Evolutionary conservation across 2,113 vertebrate genomes (phyloP).

Genomic region (Rhadina sibilatrix): DNA sequence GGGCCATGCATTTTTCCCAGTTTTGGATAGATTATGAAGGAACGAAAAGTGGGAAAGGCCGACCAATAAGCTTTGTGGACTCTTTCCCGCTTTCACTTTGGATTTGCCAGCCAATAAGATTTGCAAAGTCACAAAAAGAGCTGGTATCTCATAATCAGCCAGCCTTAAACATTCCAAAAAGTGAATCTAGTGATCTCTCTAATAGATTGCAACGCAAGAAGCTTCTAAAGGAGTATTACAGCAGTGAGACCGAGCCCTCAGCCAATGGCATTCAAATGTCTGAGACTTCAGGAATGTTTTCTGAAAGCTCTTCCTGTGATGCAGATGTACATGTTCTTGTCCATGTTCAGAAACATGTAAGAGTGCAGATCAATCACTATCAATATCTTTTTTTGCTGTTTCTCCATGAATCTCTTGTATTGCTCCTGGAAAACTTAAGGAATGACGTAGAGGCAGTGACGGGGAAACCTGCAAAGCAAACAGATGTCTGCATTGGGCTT

Average conservation of each 20-base stretch:
- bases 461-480: constrained; percentile 73
- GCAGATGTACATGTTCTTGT: constrained; percentile 88
- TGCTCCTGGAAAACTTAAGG: constrained; percentile 87
- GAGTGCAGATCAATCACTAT: constrained; percentile 91
- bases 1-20: constrained; percentile 92
- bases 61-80: constrained; percentile 91
- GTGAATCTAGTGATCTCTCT: constrained; percentile 82
- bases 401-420: constrained; percentile 88
- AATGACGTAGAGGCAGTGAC: constrained; percentile 88
- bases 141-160: constrained; percentile 26
- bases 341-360: constrained; percentile 88
- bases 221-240: constrained; percentile 91
- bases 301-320: constrained; percentile 64
- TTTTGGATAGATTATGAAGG: constrained; percentile 98
- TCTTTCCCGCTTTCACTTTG: constrained; percentile 93
- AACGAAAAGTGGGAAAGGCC: constrained; percentile 83
- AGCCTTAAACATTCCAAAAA: constrained; percentile 75
- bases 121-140: constrained; percentile 81
- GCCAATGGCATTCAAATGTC: constrained; percentile 77
- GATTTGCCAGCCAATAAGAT: constrained; percentile 88
- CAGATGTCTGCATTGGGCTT: constrained; percentile 84
- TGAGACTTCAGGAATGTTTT: constrained; percentile 64
- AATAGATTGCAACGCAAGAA: constrained; percentile 87
- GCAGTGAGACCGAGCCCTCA: constrained; percentile 68
- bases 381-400: constrained; percentile 91